Evolutionary conservation across 2,113 vertebrate species (phyloP).

Genomic region (Circaetus cinerascens): DNA sequence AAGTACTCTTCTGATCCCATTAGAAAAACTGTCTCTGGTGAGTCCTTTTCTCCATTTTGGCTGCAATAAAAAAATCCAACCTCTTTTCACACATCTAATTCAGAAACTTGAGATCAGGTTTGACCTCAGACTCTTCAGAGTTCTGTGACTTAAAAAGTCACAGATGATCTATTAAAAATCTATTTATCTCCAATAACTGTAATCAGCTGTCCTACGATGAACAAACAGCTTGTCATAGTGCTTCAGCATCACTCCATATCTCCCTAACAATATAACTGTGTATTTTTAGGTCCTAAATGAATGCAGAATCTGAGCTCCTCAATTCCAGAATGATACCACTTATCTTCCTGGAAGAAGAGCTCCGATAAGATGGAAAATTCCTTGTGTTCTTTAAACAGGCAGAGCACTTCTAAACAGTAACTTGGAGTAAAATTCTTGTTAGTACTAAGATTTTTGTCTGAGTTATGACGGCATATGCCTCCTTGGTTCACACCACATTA

Average conservation of each 20-base stretch:
- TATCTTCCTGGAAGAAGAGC: not conserved
- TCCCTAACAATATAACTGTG: conserved; percentile 15
- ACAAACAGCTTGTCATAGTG: conserved; percentile 25
- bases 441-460: not conserved
- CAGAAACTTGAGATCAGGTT: not conserved
- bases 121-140: not conserved
- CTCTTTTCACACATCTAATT: not conserved
- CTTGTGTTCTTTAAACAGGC: not conserved
- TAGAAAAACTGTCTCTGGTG: not conserved
- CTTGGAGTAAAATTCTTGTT: not conserved
- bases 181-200: not conserved
- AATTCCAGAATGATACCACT: not conserved
- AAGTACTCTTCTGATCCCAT: not conserved
- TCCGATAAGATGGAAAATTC: not conserved
- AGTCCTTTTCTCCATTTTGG: not conserved
- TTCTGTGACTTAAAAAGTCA: not conserved
- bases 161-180: conserved; percentile 9
- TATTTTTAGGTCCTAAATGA: not conserved
- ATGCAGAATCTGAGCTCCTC: not conserved
- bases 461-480: not conserved
- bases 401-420: not conserved
- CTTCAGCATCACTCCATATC: conserved; percentile 14
- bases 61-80: not conserved
- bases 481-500: not conserved
- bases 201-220: not conserved